Evolutionary conservation across 2,888 invertebrate species (phyloP).

Genomic region (Luffia ferchaultella): DNA sequence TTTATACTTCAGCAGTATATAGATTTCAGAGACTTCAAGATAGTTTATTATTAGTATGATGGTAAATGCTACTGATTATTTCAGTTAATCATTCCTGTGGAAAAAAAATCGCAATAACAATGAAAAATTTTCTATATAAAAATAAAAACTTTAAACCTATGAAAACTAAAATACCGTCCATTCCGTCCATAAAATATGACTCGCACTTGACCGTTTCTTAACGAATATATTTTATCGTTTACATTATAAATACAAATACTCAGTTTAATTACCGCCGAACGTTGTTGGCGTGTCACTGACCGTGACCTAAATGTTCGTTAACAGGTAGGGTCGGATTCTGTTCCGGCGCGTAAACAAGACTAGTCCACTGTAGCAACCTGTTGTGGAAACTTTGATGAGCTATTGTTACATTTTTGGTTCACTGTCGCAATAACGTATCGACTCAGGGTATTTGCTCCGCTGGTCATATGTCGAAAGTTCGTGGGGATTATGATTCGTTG

Average conservation of each 20-base stretch:
- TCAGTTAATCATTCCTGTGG: no score
- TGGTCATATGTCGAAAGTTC: conserved; percentile 11
- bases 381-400: conserved; percentile 42
- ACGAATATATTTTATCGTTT: background rate
- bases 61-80: no score
- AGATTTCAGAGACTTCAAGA: no score
- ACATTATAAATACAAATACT: background rate
- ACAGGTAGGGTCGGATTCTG: background rate
- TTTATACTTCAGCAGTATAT: no score
- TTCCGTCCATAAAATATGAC: no score
- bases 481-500: conserved; percentile 7
- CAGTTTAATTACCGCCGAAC: no score
- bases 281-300: background rate
- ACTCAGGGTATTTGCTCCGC: conserved; percentile 8
- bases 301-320: background rate
- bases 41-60: no score
- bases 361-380: conserved; percentile 20
- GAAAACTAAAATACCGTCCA: no score
- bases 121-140: no score
- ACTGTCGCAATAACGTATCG: conserved; percentile 23
- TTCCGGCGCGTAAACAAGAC: background rate
- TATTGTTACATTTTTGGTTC: conserved; percentile 54
- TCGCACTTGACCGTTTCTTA: no score
- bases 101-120: no score
- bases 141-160: no score